Conservation (phyloP, 1,140 invertebrate species). For the Alviniconcha marisindica region DNA sequence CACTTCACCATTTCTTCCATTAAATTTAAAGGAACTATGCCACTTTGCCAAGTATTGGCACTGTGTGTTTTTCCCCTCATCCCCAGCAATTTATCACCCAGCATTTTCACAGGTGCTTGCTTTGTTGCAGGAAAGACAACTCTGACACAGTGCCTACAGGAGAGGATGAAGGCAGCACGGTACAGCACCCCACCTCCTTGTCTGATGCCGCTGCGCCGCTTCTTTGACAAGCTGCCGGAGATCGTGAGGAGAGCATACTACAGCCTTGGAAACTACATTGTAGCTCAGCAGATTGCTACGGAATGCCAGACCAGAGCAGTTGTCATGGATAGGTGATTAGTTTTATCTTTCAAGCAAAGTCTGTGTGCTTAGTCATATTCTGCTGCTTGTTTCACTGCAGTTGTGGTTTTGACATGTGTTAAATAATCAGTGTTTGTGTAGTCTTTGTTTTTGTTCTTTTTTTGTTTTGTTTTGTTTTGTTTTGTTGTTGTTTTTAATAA, state of each 20-base stretch:
- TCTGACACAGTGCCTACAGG: conserved; percentile 55
- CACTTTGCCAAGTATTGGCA: neutral
- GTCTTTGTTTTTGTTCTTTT: too few species aligned
- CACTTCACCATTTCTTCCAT: too few species aligned
- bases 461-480: too few species aligned
- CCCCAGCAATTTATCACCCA: too few species aligned
- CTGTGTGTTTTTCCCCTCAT: neutral
- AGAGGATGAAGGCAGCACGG: conserved; percentile 49
- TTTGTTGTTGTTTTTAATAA: too few species aligned
- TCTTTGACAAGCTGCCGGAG: conserved; percentile 62
- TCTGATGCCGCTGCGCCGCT: conserved; percentile 51
- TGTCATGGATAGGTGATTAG: conserved; percentile 70
- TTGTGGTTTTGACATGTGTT: too few species aligned
- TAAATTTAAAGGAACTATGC: neutral
- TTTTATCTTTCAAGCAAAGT: too few species aligned
- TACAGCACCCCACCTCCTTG: conserved; percentile 58
- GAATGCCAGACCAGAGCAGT: conserved; percentile 59
- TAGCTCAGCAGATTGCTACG: conserved; percentile 55
- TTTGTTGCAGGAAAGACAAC: conserved; percentile 67
- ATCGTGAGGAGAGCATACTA: conserved; percentile 65
- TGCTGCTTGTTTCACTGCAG: too few species aligned
- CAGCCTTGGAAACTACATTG: conserved; percentile 65
- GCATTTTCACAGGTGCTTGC: too few species aligned
- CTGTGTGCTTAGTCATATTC: too few species aligned
- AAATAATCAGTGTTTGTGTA: too few species aligned